phyloP scores from a whole-genome alignment of 2,888 invertebrate species.

The Eilema sororculum region DNA sequence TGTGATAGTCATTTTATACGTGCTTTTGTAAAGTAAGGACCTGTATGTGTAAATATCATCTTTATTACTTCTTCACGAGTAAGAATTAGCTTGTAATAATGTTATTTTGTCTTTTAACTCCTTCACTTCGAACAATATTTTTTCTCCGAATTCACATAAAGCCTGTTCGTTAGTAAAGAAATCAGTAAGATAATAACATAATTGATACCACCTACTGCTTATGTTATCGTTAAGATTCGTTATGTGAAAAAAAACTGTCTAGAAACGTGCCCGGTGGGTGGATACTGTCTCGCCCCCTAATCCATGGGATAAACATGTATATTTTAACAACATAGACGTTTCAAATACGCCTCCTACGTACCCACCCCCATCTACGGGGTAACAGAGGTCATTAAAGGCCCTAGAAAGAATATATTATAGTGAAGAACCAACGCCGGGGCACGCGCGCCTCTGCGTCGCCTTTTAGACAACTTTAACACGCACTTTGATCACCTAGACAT shows the following conservation, averaged over 20 bases:
- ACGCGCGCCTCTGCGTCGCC: no score
- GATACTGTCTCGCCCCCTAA: background rate
- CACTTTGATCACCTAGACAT: no score
- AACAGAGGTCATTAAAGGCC: background rate
- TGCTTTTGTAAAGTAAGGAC: no score
- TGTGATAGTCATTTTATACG: no score
- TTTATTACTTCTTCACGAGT: no score
- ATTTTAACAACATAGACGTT: background rate
- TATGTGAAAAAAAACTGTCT: background rate
- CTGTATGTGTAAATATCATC: no score
- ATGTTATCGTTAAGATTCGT: no score
- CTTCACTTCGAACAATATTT: background rate
- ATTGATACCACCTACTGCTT: background rate
- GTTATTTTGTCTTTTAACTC: background rate
- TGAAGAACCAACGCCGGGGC: no score
- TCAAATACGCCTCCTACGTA: background rate
- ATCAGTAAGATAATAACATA: background rate
- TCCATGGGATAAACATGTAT: background rate
- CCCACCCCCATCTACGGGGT: background rate
- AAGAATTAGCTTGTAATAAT: no score
- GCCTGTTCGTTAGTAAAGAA: background rate
- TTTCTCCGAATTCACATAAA: background rate
- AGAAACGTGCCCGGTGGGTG: background rate
- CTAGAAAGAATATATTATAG: no score
- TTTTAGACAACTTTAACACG: no score